phyloP scores from a whole-genome alignment of 2,113 vertebrate species.

The zebrafish (Danio rerio) region DNA sequence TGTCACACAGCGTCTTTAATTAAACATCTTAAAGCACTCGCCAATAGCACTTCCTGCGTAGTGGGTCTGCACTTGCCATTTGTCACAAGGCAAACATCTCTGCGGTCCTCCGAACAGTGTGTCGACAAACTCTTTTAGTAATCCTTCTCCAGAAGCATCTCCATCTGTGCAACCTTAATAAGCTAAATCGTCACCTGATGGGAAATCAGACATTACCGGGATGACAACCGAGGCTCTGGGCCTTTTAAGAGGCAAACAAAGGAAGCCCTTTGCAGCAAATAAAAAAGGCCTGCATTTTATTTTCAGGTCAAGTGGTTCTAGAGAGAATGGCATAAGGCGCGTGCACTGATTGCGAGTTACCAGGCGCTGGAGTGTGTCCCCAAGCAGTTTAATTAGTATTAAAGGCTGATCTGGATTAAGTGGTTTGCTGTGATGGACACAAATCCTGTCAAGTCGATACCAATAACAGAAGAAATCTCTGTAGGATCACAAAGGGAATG shows the following conservation, averaged over 20 bases:
- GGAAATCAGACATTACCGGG: slow-evolving; percentile 29
- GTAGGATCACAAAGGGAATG: slow-evolving; percentile 54
- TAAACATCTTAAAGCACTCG: slow-evolving; percentile 77
- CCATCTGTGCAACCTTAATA: slow-evolving; percentile 49
- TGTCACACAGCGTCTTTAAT: slow-evolving; percentile 76
- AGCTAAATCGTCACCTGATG: slow-evolving; percentile 50
- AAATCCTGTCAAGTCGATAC: slow-evolving; percentile 53
- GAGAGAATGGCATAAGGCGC: slow-evolving; percentile 52
- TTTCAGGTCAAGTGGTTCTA: slow-evolving; percentile 55
- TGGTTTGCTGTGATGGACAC: slow-evolving; percentile 48
- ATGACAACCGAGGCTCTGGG: slow-evolving; percentile 26
- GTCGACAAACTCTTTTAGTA: slow-evolving; percentile 29
- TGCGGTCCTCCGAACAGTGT: background rate
- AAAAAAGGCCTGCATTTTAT: slow-evolving; percentile 49
- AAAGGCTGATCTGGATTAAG: slow-evolving; percentile 65
- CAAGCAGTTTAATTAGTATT: slow-evolving; percentile 67
- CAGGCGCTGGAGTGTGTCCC: slow-evolving; percentile 39
- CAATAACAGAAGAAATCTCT: slow-evolving; percentile 58
- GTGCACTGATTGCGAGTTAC: slow-evolving; percentile 37
- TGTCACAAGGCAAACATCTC: slow-evolving; percentile 42
- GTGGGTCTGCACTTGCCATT: slow-evolving; percentile 38
- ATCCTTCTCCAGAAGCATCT: slow-evolving; percentile 37
- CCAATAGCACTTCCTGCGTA: slow-evolving; percentile 54
- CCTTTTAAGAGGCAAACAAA: slow-evolving; percentile 33
- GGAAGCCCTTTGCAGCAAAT: background rate